phyloP scores from a whole-genome alignment of 2,113 vertebrate species.

The Archocentrus centrarchus region DNA sequence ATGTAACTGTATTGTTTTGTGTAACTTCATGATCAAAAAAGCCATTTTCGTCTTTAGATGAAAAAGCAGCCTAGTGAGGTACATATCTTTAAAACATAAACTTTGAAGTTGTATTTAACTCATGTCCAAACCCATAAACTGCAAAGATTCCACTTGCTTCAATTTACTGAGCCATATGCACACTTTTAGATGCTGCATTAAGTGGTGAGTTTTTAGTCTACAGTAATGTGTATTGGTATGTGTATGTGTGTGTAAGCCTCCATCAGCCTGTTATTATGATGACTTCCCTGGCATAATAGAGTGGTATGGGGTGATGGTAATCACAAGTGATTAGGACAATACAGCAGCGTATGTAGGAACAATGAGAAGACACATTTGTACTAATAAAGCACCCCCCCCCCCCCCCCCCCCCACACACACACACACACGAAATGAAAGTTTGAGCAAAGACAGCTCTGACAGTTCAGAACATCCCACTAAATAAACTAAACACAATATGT shows the following conservation, averaged over 20 bases:
- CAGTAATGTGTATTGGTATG: slow-evolving; percentile 33
- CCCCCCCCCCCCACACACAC: background rate
- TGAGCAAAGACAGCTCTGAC: slow-evolving; percentile 33
- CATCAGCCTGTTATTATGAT: slow-evolving; percentile 74
- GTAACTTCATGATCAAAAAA: too few species aligned
- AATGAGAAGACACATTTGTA: slow-evolving; percentile 77
- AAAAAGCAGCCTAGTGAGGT: background rate
- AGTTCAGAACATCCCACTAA: slow-evolving; percentile 53
- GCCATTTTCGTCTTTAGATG: background rate
- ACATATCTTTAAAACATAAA: too few species aligned
- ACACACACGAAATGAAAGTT: slow-evolving; percentile 38
- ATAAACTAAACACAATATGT: slow-evolving; percentile 50
- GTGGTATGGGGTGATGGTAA: slow-evolving; percentile 73
- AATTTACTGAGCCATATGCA: slow-evolving; percentile 20
- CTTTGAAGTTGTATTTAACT: background rate
- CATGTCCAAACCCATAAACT: background rate
- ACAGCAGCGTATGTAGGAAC: slow-evolving; percentile 71
- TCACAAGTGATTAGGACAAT: slow-evolving; percentile 80
- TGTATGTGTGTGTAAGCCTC: slow-evolving; percentile 44
- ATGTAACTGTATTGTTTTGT: too few species aligned
- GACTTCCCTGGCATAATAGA: slow-evolving; percentile 77
- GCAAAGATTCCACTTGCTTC: slow-evolving; percentile 6
- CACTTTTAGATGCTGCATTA: slow-evolving; percentile 23
- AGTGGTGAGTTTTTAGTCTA: slow-evolving; percentile 45
- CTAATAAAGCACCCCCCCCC: slow-evolving; percentile 61